These are phyloP conservation scores for Hydrozoanthus gracilis DNA, from an alignment of 92 coral and sea anemone species.

Conservation along the genomic window DNA sequence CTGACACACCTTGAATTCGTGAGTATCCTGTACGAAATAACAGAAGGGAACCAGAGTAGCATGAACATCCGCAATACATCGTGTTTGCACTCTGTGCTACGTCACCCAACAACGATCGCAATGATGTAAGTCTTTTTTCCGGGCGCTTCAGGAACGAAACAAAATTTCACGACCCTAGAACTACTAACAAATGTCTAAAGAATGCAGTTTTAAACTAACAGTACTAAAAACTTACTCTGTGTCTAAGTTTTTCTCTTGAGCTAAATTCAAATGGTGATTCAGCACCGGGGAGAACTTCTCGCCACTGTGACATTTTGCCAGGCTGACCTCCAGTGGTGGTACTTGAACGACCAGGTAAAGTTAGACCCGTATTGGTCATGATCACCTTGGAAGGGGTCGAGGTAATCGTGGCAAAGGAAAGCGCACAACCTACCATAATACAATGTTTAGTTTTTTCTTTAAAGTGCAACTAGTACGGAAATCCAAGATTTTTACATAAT, in stretches of 20 bases:
- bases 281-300: slow-evolving; percentile 80
- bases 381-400: slow-evolving; percentile 93
- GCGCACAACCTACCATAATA: slow-evolving; percentile 70
- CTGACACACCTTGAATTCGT: slow-evolving; percentile 94
- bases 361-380: slow-evolving; percentile 90
- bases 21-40: slow-evolving; percentile 77
- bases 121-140: not conserved
- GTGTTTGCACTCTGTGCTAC: not conserved
- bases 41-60: not conserved
- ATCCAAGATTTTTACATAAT: too few species aligned
- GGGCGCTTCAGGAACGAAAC: not conserved
- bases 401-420: slow-evolving; percentile 88
- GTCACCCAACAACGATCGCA: not conserved
- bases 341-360: slow-evolving; percentile 75
- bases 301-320: slow-evolving; percentile 96
- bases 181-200: not conserved
- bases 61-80: not conserved
- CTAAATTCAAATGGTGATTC: slow-evolving; percentile 95
- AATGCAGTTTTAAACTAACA: not conserved
- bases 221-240: slow-evolving; percentile 70
- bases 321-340: slow-evolving; percentile 54
- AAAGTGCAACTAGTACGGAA: too few species aligned
- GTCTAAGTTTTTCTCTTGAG: slow-evolving; percentile 88
- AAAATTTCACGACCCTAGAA: not conserved
- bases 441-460: not conserved